These are phyloP conservation scores for Colius striatus DNA, from an alignment of 2,113 vertebrate species.

Conservation along the genomic window DNA sequence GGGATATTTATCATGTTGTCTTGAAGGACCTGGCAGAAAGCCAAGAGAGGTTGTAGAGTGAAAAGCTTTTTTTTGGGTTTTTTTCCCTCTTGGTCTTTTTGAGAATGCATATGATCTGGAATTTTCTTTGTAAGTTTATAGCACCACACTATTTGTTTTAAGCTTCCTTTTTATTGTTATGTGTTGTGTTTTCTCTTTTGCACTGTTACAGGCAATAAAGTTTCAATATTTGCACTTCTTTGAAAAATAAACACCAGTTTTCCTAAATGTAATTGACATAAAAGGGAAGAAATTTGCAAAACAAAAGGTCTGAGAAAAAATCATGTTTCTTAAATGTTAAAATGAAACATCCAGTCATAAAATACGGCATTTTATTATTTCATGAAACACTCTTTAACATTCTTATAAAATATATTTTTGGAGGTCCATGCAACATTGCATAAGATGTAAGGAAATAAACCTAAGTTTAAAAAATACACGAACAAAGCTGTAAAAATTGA, in stretches of 20 bases:
- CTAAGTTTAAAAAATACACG: not conserved
- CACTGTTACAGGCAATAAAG: not conserved
- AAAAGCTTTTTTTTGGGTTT: not conserved
- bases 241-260: conserved; percentile 15
- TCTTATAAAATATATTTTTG: not conserved
- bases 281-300: not conserved
- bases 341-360: not conserved
- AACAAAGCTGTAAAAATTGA: not conserved
- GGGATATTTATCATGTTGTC: not conserved
- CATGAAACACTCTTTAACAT: not conserved
- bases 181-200: not conserved
- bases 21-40: not conserved
- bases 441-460: not conserved
- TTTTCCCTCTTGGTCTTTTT: not conserved
- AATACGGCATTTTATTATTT: not conserved
- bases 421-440: not conserved
- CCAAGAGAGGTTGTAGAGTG: not conserved
- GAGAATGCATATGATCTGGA: not conserved
- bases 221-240: not conserved
- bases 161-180: conserved; percentile 4
- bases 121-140: not conserved
- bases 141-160: not conserved
- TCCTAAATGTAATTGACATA: not conserved
- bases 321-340: not conserved
- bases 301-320: not conserved